A percentile compares a stretch with the other conserved stretches of the same genome.
These are phyloP conservation scores for Mareca strepera DNA, from an alignment of 2,797 vertebrate genomes.

Conservation along the genomic window DNA sequence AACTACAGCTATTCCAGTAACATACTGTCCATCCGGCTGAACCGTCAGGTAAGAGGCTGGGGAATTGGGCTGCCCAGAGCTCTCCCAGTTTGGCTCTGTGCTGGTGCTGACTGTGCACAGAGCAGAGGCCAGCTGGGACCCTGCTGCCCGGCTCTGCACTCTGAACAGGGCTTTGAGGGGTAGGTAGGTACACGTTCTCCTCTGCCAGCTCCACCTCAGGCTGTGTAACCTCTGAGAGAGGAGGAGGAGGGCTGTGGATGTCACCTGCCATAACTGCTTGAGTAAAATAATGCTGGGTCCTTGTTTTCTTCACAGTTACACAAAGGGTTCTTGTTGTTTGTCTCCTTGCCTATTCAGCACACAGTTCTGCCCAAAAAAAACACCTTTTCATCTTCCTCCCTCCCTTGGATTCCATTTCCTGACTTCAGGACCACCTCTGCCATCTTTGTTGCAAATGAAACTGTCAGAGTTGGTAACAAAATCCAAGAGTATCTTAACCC, in stretches of 20 bases:
- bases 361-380: background rate
- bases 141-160: background rate
- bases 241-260: background rate
- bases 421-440: constrained; percentile 3
- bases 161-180: background rate
- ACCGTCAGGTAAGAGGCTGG: constrained; percentile 85
- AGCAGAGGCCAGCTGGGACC: background rate
- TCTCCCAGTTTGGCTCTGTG: background rate
- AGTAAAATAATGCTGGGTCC: background rate
- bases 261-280: background rate
- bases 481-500: background rate
- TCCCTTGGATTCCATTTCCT: background rate
- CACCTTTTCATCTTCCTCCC: constrained; percentile 4
- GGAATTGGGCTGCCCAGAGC: background rate
- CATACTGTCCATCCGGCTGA: constrained; percentile 91
- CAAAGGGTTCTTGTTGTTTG: constrained; percentile 1
- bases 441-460: background rate
- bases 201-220: background rate
- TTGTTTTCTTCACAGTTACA: background rate
- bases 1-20: constrained; percentile 95
- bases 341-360: background rate
- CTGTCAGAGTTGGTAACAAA: background rate
- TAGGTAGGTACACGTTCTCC: background rate
- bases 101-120: background rate
- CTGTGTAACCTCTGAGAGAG: background rate